Evolutionary conservation across 2,888 invertebrate genomes (phyloP).

Genomic region (Trissoscelio sp.): DNA sequence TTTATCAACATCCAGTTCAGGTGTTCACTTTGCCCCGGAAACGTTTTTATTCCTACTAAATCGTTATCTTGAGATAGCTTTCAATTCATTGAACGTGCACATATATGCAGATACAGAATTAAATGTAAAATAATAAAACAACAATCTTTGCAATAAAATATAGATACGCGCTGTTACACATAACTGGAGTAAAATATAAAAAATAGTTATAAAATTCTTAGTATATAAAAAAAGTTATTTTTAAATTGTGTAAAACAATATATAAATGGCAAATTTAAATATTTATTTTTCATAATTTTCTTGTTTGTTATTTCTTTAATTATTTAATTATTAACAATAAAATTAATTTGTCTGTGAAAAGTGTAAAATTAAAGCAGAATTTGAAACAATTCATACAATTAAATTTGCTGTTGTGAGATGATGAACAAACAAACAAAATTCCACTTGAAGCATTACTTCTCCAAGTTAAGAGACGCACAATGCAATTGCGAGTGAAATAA

Average conservation of each 20-base stretch:
- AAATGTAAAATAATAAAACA: slow-evolving; percentile 1
- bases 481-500: slow-evolving; percentile 1
- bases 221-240: too few relatives aligned
- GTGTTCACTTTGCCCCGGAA: background rate
- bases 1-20: background rate
- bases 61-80: slow-evolving; percentile 5
- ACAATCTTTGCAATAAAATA: background rate
- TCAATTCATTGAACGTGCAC: background rate
- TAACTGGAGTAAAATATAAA: too few relatives aligned
- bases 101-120: background rate
- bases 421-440: slow-evolving; percentile 7
- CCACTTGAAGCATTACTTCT: background rate
- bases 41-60: background rate
- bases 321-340: too few relatives aligned
- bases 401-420: background rate
- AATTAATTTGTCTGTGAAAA: too few relatives aligned
- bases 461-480: background rate
- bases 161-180: too few relatives aligned
- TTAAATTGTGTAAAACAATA: too few relatives aligned
- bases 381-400: too few relatives aligned
- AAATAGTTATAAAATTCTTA: too few relatives aligned
- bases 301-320: too few relatives aligned
- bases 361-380: too few relatives aligned
- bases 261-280: too few relatives aligned
- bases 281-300: too few relatives aligned